Base-by-base conservation (phyloP, 2,888 invertebrate genomes). In the Pegoplata infirma region DNA sequence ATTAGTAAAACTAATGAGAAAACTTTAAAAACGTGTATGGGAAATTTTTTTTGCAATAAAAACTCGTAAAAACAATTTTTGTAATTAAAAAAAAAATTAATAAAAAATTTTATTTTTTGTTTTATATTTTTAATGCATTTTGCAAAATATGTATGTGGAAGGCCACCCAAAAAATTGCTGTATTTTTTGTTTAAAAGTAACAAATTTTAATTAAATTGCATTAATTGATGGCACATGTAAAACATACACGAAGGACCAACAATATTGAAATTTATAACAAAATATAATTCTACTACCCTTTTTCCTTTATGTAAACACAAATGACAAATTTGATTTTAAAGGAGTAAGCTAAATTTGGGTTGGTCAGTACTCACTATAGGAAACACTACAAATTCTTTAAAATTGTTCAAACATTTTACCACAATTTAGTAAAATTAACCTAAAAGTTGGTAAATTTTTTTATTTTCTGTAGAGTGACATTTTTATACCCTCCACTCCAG, bases 191-290 rank as follows among this genome's bases (percentile, higher is more conserved):
- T 28, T 19, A 8, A 49, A 28, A 53, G 7, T 16, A 47, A 55
- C 16, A 63, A 49, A 23, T 67, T 67, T 78, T 78, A 78, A 78
- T 78, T 74, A 78, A 78, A 74, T 64, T 74, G 51, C 68, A 51
- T 58, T 71, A 78, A 78, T 75, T 75, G 78, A 66, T 61, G 75
- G 61, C 36, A 46, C 40, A 59, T 74, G 64, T 25, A 66, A 66
- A 69, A 55, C 47, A 66, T 44, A 44, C 36, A 74, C 44, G 40
- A 12, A 8, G 40, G 0, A 32, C 61, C 51, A 59, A n/a, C 51
- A 68, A 36, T 56, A 55, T 68, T 61, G 47, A 47, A 55, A 40
- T 75, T 68, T 68, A 53, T 56, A 53, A 32, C 59, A n/a, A 17
- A 47, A 71, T 49, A 10, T 4, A 23, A 4, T 28, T 25, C 10